Evolutionary conservation across 2,888 invertebrate genomes (phyloP), one percentile per base, ranked within the genome.

Genomic region (Pristionchus japonicus): DNA sequence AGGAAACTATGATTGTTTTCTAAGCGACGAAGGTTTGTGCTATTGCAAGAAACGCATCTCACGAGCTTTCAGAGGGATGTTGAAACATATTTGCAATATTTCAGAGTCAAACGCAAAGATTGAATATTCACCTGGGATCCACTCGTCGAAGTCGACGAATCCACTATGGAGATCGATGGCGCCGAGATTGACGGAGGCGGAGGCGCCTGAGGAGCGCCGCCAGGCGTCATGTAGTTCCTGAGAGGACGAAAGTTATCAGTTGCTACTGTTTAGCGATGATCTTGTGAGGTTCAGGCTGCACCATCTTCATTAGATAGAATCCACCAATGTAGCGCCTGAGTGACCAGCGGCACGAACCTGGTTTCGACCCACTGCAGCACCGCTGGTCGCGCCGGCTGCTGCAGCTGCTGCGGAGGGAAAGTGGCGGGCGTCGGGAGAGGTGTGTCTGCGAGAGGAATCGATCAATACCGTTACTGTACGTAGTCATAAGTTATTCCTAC

Each of bases 301-400:
- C n/a, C n/a, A n/a, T n/a, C n/a, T n/a, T n/a, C n/a, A n/a, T n/a
- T n/a, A n/a, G n/a, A n/a, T n/a, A n/a, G n/a, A n/a, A n/a, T n/a
- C n/a, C n/a, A n/a, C n/a, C n/a, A n/a, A n/a, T n/a, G n/a, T n/a
- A n/a, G n/a, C n/a, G n/a, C n/a, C n/a, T n/a, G n/a, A n/a, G n/a
- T n/a, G n/a, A n/a, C n/a, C n/a, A n/a, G n/a, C n/a, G n/a, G n/a
- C n/a, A n/a, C n/a, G 0, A 11, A 43, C 43, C 77, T 77, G 77
- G 43, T 77, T 40, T 77, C 77, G 77, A 77, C 77, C 77, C 77
- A 77, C 43, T 77, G 77, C 77, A 77, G 43, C 77, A 77, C 77
- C 43, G 77, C n/a, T n/a, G 70, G 70, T 17, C 82, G 83, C 9
- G 43, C 31, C 52, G 31, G 52, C 43, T 43, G 80, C 47, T 43